Conservation (phyloP, 2,113 vertebrate species). For the Thamnophis sirtalis region DNA sequence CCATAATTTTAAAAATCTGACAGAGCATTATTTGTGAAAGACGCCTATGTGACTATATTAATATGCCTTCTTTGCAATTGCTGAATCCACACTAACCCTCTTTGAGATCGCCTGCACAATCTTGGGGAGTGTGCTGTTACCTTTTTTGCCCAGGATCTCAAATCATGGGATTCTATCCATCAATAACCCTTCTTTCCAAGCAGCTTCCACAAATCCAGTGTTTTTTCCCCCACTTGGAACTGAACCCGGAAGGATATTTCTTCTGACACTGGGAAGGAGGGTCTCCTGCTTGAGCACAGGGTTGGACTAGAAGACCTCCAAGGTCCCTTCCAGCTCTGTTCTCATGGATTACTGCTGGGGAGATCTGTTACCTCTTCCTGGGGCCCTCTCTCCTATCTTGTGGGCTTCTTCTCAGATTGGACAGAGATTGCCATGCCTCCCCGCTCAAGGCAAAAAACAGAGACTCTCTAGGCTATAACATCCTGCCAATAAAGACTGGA, state of each 20-base stretch:
- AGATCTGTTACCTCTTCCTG: not conserved
- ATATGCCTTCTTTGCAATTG: not conserved
- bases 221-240: too few species aligned
- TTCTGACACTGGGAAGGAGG: too few species aligned
- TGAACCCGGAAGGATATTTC: too few species aligned
- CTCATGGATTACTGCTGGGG: too few species aligned
- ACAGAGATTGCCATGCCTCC: not conserved
- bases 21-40: not conserved
- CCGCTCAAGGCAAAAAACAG: not conserved
- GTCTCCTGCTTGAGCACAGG: too few species aligned
- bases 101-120: not conserved
- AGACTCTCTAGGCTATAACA: not conserved
- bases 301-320: too few species aligned
- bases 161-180: too few species aligned
- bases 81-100: not conserved
- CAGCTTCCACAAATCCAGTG: too few species aligned
- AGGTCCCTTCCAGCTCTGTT: too few species aligned
- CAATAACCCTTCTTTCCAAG: too few species aligned
- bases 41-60: not conserved
- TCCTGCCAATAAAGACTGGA: not conserved
- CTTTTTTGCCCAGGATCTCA: too few species aligned
- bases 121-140: too few species aligned
- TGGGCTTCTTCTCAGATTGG: not conserved
- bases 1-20: not conserved
- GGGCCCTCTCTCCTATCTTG: not conserved